A percentile compares a stretch with the other conserved stretches of the same genome.
phyloP scores from a whole-genome alignment of 1,140 invertebrate species.

The Coelopa frigida region DNA sequence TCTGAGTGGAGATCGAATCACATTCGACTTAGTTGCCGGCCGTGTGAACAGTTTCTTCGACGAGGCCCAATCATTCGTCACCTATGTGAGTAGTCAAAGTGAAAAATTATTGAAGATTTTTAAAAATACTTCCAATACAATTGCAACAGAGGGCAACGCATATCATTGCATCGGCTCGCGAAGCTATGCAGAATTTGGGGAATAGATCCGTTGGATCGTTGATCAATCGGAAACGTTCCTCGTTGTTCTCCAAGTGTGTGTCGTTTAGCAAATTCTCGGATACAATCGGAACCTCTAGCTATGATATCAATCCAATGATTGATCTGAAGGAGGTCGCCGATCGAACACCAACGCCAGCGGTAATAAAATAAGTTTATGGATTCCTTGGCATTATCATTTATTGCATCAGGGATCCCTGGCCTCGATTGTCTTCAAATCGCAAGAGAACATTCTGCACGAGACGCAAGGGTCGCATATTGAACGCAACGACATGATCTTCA shows the following conservation, averaged over 20 bases:
- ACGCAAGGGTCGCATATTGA: conserved; percentile 22
- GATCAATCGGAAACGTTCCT: too few relatives aligned
- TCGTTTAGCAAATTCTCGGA: conserved; percentile 28
- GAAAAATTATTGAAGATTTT: neutral
- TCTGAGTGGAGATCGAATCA: conserved; percentile 28
- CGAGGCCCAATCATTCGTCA: conserved; percentile 37
- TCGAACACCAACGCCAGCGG: conserved; percentile 30
- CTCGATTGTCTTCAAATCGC: conserved; percentile 25
- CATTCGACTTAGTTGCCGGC: conserved; percentile 13
- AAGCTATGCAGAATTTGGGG: conserved; percentile 6
- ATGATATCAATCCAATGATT: conserved; percentile 37
- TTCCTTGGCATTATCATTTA: neutral
- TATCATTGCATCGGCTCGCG: conserved; percentile 25
- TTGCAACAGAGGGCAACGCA: conserved; percentile 27
- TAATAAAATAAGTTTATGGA: conserved; percentile 6
- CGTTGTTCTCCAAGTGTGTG: too few relatives aligned
- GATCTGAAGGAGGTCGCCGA: conserved; percentile 26
- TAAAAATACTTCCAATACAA: neutral
- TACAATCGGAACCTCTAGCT: conserved; percentile 37
- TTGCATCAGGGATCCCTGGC: conserved; percentile 24
- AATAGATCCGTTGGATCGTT: too few relatives aligned
- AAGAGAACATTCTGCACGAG: conserved; percentile 23
- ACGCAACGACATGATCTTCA: conserved; percentile 32
- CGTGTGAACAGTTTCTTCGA: conserved; percentile 30
- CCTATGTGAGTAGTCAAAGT: conserved; percentile 33